A percentile compares a stretch with the other conserved stretches of the same genome.
phyloP scores from a whole-genome alignment of 2,797 vertebrate species.

The Schizopygopsis malacanthus region DNA sequence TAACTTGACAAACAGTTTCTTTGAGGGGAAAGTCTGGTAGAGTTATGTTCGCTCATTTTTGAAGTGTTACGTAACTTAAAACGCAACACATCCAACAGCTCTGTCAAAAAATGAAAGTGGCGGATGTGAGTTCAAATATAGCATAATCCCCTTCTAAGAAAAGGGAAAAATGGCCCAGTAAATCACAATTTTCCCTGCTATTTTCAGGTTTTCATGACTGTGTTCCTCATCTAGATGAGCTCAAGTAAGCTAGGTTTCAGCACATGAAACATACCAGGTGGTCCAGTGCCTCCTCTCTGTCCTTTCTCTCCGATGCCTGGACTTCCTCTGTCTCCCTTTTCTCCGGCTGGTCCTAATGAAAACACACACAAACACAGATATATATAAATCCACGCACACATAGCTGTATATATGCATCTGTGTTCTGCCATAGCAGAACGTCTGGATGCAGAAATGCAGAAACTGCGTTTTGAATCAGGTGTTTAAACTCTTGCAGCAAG shows the following conservation, averaged over 20 bases:
- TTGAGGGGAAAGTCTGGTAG: not conserved
- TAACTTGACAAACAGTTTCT: not conserved
- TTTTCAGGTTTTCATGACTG: not conserved
- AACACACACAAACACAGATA: conserved; percentile 21
- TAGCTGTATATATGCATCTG: not conserved
- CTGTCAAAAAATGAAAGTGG: conserved; percentile 6
- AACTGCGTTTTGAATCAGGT: not conserved
- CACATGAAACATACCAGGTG: conserved; percentile 82
- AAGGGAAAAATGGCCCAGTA: not conserved
- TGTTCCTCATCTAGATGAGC: not conserved
- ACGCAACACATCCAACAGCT: not conserved
- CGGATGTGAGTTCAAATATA: not conserved
- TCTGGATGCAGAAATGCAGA: not conserved
- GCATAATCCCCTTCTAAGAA: not conserved
- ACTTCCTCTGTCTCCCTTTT: conserved; percentile 91
- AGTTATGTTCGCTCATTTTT: not conserved
- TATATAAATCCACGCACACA: conserved; percentile 12
- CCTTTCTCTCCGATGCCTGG: conserved; percentile 85
- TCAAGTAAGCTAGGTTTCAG: not conserved
- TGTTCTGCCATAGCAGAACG: not conserved
- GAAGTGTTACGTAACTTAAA: not conserved
- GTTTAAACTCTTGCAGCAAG: not conserved
- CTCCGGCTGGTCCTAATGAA: conserved; percentile 85
- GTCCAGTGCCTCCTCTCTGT: conserved; percentile 83
- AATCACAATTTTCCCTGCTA: conserved; percentile 5